Conservation (phyloP, 1,140 invertebrate species). For the Lepidurus couesii region DNA sequence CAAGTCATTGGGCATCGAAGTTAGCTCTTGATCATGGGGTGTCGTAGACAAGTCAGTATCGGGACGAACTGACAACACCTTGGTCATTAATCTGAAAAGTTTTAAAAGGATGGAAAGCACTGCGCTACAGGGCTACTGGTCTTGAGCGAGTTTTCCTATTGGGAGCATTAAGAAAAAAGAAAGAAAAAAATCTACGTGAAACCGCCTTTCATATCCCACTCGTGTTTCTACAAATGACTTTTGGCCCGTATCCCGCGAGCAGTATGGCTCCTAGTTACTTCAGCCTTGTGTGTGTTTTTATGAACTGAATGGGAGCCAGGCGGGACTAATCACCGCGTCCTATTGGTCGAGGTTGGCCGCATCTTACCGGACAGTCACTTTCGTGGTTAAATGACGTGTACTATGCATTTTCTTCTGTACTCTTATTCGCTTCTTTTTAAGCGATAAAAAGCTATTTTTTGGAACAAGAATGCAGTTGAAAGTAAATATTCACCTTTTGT, state of each 20-base stretch:
- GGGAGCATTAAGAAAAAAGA: not conserved
- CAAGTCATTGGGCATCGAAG: not conserved
- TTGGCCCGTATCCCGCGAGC: slow-evolving; percentile 8
- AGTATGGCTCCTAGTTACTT: not conserved
- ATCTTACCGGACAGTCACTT: not conserved
- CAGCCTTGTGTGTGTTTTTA: not conserved
- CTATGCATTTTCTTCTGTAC: no score
- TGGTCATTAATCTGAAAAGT: not conserved
- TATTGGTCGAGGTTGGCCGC: not conserved
- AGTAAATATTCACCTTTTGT: no score
- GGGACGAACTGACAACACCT: not conserved
- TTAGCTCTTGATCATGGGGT: not conserved
- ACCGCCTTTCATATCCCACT: not conserved
- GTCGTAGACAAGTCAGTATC: not conserved
- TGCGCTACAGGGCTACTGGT: not conserved
- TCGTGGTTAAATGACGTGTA: no score
- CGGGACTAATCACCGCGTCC: not conserved
- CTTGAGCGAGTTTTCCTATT: not conserved
- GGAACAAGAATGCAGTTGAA: no score
- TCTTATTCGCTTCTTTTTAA: no score
- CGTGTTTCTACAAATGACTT: not conserved
- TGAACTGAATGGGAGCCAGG: not conserved
- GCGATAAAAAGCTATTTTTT: no score
- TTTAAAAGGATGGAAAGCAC: not conserved
- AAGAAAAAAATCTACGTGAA: not conserved